Conservation (phyloP, 2,888 invertebrate species). For the Cylindroiulus punctatus region DNA sequence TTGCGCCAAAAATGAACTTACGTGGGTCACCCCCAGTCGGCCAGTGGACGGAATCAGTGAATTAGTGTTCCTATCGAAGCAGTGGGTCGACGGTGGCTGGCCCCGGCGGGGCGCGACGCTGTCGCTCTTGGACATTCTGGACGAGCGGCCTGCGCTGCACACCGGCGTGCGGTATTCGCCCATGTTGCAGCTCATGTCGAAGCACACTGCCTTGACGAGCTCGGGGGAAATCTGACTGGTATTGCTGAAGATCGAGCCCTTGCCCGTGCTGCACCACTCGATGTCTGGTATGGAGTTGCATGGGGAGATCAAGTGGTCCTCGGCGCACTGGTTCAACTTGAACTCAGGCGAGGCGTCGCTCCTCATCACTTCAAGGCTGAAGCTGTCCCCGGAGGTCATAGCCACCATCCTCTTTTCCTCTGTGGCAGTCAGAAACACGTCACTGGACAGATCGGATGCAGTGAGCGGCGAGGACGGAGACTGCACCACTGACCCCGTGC, state of each 20-base stretch:
- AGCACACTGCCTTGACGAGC: too few relatives aligned
- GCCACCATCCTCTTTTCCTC: neutral
- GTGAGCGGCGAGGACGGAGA: neutral
- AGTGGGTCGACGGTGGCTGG: neutral
- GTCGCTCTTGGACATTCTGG: neutral
- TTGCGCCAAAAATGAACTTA: too few relatives aligned
- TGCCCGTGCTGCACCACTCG: neutral
- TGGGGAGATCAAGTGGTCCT: neutral
- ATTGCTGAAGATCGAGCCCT: neutral
- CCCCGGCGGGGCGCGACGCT: neutral
- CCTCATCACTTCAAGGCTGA: too few relatives aligned
- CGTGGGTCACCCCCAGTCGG: neutral
- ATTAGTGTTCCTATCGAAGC: too few relatives aligned
- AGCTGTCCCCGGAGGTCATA: neutral
- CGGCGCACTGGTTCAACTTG: neutral
- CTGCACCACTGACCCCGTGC: too few relatives aligned
- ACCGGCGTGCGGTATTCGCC: too few relatives aligned
- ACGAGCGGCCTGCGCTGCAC: too few relatives aligned
- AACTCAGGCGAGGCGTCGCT: neutral
- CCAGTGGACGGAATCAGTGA: too few relatives aligned
- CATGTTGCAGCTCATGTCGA: too few relatives aligned
- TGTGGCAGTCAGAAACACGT: neutral
- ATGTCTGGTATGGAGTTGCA: neutral
- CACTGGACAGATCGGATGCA: too few relatives aligned
- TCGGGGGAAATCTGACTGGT: too few relatives aligned